phyloP scores from a whole-genome alignment of 2,797 vertebrate species.

The Sciaenops ocellatus region DNA sequence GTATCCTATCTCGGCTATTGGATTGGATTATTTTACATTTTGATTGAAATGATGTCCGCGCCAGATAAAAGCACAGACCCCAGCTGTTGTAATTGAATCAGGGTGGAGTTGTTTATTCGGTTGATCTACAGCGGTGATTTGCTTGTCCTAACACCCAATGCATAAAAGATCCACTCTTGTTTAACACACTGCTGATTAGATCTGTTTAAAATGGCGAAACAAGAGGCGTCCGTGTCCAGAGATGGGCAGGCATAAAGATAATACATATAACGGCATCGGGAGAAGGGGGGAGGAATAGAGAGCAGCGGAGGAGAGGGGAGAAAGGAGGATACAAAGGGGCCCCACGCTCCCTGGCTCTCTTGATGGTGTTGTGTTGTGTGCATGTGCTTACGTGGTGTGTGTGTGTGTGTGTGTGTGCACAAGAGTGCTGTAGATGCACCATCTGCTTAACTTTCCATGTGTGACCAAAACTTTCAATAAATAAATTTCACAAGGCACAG shows the following conservation, averaged over 20 bases:
- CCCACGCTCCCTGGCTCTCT: constrained; percentile 43
- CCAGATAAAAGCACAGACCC: constrained; percentile 94
- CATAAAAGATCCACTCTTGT: constrained; percentile 97
- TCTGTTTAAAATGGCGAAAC: constrained; percentile 90
- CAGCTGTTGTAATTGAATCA: constrained; percentile 97
- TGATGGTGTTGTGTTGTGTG: constrained; percentile 33
- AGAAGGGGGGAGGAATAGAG: constrained; percentile 58
- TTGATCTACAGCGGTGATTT: constrained; percentile 93
- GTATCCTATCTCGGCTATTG: constrained; percentile 95
- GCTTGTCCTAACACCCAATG: constrained; percentile 93
- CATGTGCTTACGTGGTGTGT: constrained; percentile 28
- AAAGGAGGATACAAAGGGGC: constrained; percentile 65
- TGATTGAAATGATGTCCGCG: constrained; percentile 99
- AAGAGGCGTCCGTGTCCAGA: constrained; percentile 86
- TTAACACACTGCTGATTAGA: constrained; percentile 96
- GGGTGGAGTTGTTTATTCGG: constrained; percentile 95
- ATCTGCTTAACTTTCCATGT: constrained; percentile 94
- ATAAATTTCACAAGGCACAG: constrained; percentile 85
- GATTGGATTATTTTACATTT: constrained; percentile 99
- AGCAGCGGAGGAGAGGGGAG: constrained; percentile 52
- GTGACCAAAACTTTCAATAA: constrained; percentile 93
- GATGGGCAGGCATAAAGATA: constrained; percentile 88
- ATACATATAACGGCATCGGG: constrained; percentile 80
- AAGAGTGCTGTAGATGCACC: constrained; percentile 80
- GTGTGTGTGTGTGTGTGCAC: constrained; percentile 32